These are phyloP conservation scores for Unio pictorum DNA, from an alignment of 2,888 invertebrate species.

Conservation along the genomic window DNA sequence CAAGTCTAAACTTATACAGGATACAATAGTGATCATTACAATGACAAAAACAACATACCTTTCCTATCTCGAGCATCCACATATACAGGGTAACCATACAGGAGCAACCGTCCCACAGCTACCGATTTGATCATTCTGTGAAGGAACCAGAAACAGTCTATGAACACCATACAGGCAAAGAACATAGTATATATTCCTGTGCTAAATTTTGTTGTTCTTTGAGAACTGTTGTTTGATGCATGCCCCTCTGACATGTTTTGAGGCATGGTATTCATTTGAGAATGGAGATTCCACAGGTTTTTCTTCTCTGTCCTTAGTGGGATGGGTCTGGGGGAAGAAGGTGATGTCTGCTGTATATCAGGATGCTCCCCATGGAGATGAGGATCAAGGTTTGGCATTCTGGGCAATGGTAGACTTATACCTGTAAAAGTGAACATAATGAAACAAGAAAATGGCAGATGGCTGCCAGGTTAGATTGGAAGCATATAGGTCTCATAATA, in stretches of 20 bases:
- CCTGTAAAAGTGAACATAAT: conserved; percentile 20
- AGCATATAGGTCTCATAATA: too few species aligned
- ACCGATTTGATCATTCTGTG: conserved; percentile 66
- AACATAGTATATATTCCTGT: conserved; percentile 34
- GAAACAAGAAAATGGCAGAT: neutral
- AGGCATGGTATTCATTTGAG: conserved; percentile 11
- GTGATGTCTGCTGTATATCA: neutral
- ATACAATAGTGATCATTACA: neutral
- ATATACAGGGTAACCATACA: conserved; percentile 67
- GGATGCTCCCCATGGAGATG: conserved; percentile 4
- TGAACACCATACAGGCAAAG: conserved; percentile 53
- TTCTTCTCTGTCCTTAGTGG: conserved; percentile 23
- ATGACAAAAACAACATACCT: conserved; percentile 27
- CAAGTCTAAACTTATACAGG: too few species aligned
- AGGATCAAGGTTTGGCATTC: conserved; percentile 23
- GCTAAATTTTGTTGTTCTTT: conserved; percentile 26
- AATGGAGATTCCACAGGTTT: conserved; percentile 39
- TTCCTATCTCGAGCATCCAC: conserved; percentile 63
- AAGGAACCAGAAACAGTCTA: conserved; percentile 65
- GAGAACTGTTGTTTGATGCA: conserved; percentile 1
- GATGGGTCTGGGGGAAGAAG: neutral
- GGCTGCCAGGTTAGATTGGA: neutral
- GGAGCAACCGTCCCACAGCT: conserved; percentile 60
- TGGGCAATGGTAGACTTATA: conserved; percentile 40
- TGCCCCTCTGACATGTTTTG: conserved; percentile 1